These are phyloP conservation scores for Oryzias javanicus DNA, from an alignment of 2,113 vertebrate genomes.

Conservation along the genomic window DNA sequence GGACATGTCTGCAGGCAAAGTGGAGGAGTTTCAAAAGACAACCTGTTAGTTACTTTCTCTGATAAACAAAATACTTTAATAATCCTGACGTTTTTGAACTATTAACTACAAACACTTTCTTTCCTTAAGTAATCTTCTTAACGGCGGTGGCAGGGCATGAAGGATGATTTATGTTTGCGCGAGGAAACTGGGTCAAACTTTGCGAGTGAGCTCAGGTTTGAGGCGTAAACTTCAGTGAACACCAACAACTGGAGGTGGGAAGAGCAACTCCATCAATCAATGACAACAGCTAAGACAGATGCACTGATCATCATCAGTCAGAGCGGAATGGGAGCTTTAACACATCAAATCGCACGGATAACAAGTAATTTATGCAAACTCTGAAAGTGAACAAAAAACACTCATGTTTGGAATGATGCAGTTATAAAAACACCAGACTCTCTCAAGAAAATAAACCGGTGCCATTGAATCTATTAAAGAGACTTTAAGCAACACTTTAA, in stretches of 20 bases:
- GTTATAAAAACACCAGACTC: background rate
- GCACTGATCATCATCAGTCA: conserved; percentile 47
- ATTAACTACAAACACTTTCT: too few species aligned
- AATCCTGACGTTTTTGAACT: too few species aligned
- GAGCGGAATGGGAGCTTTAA: conserved; percentile 37
- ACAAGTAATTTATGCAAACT: conserved; percentile 35
- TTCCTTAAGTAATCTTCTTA: background rate
- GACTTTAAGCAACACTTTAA: too few species aligned
- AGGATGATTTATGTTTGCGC: conserved; percentile 64
- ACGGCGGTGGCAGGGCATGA: conserved; percentile 3
- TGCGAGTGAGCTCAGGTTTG: conserved; percentile 37
- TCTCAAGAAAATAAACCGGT: background rate
- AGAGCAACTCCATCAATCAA: conserved; percentile 72
- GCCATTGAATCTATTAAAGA: background rate
- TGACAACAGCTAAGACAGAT: conserved; percentile 62
- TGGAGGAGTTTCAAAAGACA: too few species aligned
- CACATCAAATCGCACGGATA: conserved; percentile 35
- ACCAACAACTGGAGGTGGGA: conserved; percentile 37
- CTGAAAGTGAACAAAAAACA: background rate
- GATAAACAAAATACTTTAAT: too few species aligned
- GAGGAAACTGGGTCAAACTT: conserved; percentile 49
- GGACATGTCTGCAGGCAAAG: too few species aligned
- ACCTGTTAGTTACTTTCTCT: too few species aligned
- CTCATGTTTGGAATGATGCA: background rate
- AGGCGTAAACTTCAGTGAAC: conserved; percentile 33